Base-by-base conservation (phyloP, 1,140 invertebrate genomes). In the Venturia canescens region DNA sequence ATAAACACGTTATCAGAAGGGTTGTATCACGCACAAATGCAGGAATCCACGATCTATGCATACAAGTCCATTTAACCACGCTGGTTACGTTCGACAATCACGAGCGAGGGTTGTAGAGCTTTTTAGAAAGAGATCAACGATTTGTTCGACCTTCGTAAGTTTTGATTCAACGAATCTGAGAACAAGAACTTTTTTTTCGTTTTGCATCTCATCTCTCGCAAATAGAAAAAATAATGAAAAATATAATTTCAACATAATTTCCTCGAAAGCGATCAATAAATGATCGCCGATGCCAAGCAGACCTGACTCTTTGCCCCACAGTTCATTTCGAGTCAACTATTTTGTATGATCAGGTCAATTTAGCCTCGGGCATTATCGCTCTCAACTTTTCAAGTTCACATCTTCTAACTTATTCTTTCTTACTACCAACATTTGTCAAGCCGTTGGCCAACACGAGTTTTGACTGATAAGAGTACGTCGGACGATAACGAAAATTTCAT, bases 11-110 rank as follows among this genome's bases (percentile, higher is more conserved):
- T 63, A 69, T 69, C 66, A 11, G 66, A 69, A 27, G 29, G 27
- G 13, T 69, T 69, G 29, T 29, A 69, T 69, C 15, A 69, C 66
- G 18, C 66, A 69, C 31, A n/a, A 69, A 69, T 26, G 60, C n/a
- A 63, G n/a, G 16, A 26, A 26, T 9, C 21, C 5, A 27, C n/a
- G 23, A 63, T 27, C 26, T 23, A 27, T 63, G 60, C 27, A 26
- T 63, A n/a, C n/a, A 3, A 3, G 3, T 26, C 21, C 23, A 15
- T 26, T 26, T 63, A 27, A 26, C 1, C 9, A 26, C 27, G n/a
- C n/a, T n/a, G 21, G 18, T 1, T 21, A 60, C 13, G 27, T 63
- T 23, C n/a, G 13, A 1, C 23, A 6, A 9, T 63, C 5, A 4
- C 60, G n/a, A 53, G n/a, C 50, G 38, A 53, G 11, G n/a, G 1